Conservation (phyloP, 1,140 invertebrate genomes). For the Pachyrhynchus sulphureomaculatus region DNA sequence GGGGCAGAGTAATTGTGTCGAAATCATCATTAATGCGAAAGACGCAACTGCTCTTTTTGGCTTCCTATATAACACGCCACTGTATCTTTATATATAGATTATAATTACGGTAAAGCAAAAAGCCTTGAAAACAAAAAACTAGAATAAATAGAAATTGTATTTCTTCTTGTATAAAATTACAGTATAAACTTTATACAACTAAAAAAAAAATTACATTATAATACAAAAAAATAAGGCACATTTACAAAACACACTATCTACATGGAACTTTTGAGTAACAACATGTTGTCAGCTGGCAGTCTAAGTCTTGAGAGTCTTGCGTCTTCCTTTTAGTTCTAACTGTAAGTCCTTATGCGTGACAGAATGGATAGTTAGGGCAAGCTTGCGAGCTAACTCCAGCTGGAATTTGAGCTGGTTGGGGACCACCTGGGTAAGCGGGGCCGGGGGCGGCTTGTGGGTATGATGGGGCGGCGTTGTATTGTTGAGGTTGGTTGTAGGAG, state of each 20-base stretch:
- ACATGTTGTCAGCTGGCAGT: slow-evolving; percentile 46
- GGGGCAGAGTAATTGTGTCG: too few species aligned
- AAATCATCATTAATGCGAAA: too few species aligned
- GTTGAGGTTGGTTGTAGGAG: slow-evolving; percentile 8
- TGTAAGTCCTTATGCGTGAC: slow-evolving; percentile 38
- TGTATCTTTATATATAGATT: too few species aligned
- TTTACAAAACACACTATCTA: slow-evolving; percentile 13
- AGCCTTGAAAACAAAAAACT: not conserved
- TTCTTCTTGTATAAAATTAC: slow-evolving; percentile 30
- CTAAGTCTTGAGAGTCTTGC: slow-evolving; percentile 28
- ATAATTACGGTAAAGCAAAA: too few species aligned
- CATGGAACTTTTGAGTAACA: slow-evolving; percentile 29
- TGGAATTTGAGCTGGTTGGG: slow-evolving; percentile 52
- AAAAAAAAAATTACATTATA: slow-evolving; percentile 12
- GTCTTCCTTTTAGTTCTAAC: slow-evolving; percentile 6
- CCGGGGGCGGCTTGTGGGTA: slow-evolving; percentile 15
- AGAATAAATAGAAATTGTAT: not conserved
- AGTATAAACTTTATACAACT: slow-evolving; percentile 26
- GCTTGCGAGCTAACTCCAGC: slow-evolving; percentile 56
- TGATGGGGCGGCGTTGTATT: slow-evolving; percentile 26
- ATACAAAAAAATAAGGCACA: slow-evolving; percentile 3
- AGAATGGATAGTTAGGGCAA: slow-evolving; percentile 63
- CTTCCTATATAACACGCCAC: too few species aligned
- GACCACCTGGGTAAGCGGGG: too few species aligned
- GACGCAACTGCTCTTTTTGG: too few species aligned